Conservation (phyloP, 2,888 invertebrate genomes). For the Pherbina coryleti region DNA sequence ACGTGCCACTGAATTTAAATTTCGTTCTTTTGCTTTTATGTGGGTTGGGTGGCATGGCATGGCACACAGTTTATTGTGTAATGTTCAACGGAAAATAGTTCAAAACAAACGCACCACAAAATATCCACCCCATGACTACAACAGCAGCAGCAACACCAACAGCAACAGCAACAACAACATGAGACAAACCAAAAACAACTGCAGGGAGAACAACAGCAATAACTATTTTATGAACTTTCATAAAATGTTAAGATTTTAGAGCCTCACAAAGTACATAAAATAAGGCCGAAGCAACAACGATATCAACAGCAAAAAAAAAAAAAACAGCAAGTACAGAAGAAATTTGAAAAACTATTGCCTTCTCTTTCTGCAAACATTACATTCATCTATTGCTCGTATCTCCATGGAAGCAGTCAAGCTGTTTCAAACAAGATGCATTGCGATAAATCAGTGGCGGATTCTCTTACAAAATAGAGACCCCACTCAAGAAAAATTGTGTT, state of each 20-base stretch:
- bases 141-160: background rate
- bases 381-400: background rate
- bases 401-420: background rate
- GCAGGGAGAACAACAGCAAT: background rate
- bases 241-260: conserved; percentile 8
- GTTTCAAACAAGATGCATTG: background rate
- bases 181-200: background rate
- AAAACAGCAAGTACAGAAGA: background rate
- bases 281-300: background rate
- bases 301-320: background rate
- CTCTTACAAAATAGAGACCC: background rate
- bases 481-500: too few relatives aligned
- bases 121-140: background rate
- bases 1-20: conserved; percentile 41
- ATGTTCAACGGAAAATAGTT: background rate
- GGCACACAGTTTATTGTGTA: background rate
- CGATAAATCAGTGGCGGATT: background rate
- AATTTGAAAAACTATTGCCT: background rate
- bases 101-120: background rate
- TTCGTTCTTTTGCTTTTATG: conserved; percentile 1
- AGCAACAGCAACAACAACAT: conserved; percentile 5
- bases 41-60: background rate
- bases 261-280: background rate
- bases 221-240: conserved; percentile 28
- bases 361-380: background rate